Evolutionary conservation across 2,888 invertebrate species (phyloP).

Genomic region (Parnassius orleans): DNA sequence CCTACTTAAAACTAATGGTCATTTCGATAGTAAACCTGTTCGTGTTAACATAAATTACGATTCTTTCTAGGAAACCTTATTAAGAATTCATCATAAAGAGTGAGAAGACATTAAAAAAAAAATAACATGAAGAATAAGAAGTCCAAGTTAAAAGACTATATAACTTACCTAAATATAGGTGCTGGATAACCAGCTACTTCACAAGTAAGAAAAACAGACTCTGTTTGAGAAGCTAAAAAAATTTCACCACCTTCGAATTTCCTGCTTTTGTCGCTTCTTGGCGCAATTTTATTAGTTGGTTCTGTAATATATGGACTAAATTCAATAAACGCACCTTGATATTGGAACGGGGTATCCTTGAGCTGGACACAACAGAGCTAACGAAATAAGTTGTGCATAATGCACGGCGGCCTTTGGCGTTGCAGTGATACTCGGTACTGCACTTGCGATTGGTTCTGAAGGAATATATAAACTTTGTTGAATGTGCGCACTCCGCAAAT

Average conservation of each 20-base stretch:
- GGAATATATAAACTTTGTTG: slow-evolving; percentile 34
- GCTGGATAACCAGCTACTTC: slow-evolving; percentile 79
- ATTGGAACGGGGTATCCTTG: slow-evolving; percentile 83
- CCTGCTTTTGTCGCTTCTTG: slow-evolving; percentile 73
- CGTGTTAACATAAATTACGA: no score
- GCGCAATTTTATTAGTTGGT: slow-evolving; percentile 85
- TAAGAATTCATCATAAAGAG: no score
- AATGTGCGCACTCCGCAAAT: neutral
- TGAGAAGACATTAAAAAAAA: no score
- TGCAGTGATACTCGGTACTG: slow-evolving; percentile 74
- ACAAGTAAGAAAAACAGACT: slow-evolving; percentile 72
- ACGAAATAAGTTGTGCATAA: slow-evolving; percentile 52
- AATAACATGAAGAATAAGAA: no score
- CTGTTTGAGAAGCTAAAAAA: slow-evolving; percentile 57
- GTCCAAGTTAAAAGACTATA: neutral
- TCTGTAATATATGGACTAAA: slow-evolving; percentile 77
- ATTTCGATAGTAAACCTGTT: no score
- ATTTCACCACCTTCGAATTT: slow-evolving; percentile 65
- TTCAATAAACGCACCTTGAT: slow-evolving; percentile 80
- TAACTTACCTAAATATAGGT: slow-evolving; percentile 72
- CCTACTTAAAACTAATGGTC: no score
- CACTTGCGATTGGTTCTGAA: slow-evolving; percentile 73
- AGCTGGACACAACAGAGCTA: slow-evolving; percentile 76
- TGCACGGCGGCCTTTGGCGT: slow-evolving; percentile 72
- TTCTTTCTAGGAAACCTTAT: no score